Percentiles rank a stretch among this genome's conserved stretches.
phyloP scores from a whole-genome alignment of 2,888 invertebrate genomes.

The Falcaria lacertinaria region DNA sequence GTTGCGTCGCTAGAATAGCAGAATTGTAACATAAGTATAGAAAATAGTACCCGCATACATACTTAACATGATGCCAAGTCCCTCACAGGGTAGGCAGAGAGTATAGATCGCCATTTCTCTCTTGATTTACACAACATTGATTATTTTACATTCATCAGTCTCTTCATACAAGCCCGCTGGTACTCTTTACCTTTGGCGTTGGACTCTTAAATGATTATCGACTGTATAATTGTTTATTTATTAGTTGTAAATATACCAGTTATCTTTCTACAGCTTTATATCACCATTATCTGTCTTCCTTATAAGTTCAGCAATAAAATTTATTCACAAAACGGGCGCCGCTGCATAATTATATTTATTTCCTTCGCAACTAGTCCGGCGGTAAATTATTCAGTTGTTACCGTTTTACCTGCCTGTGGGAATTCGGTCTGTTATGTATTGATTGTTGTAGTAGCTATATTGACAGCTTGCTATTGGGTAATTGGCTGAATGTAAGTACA shows the following conservation, averaged over 20 bases:
- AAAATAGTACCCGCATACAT: too few species aligned
- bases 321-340: conserved; percentile 17
- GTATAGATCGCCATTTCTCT: too few species aligned
- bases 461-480: neutral
- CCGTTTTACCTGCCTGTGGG: conserved; percentile 11
- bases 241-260: conserved; percentile 21
- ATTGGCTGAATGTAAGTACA: neutral
- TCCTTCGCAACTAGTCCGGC: conserved; percentile 26
- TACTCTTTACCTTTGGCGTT: too few species aligned
- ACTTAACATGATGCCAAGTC: too few species aligned
- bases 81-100: too few species aligned
- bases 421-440: conserved; percentile 11
- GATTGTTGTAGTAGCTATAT: neutral
- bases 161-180: too few species aligned
- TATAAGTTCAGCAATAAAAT: conserved; percentile 30
- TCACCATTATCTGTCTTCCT: conserved; percentile 38
- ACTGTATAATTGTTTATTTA: too few species aligned
- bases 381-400: conserved; percentile 25
- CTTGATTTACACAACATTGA: too few species aligned
- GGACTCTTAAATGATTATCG: too few species aligned
- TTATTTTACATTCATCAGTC: too few species aligned
- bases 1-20: too few species aligned
- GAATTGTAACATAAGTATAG: too few species aligned
- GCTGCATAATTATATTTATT: conserved; percentile 37
- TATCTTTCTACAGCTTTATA: conserved; percentile 23